Base-by-base conservation (phyloP, 2,888 invertebrate genomes). In the Colletes collaris region DNA sequence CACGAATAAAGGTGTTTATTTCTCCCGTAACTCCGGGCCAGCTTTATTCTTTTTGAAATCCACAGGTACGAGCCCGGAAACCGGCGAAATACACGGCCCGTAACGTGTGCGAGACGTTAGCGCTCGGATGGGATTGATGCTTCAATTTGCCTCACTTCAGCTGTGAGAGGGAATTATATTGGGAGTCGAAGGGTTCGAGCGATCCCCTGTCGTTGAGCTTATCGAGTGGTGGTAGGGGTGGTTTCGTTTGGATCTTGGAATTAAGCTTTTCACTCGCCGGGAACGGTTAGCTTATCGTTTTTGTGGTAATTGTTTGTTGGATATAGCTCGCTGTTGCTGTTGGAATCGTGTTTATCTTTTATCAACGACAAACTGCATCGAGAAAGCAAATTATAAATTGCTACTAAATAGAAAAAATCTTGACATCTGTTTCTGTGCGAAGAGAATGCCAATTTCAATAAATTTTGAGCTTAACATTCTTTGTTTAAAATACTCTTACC, bases 1-100 rank as follows among this genome's bases (percentile, higher is more conserved):
- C 79, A 70, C 58, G 86, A 81, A 82, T 86, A 86, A 87, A 86
- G 70, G 56, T 82, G 83, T 86, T 83, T 86, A 85, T 84, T 83
- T 85, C 81, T 76, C 77, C 50, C 62, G 63, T 52, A 74, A 63
- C 66, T 16, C 11, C 16, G 16, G 16, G 16, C 16, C 8, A n/a
- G 13, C 72, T 7, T 53, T 58, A 46, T 76, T 68, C 62, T 64
- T 65, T 70, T 35, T 35, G 44, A 64, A 70, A 81, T 81, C 75
- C 67, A 74, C 75, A 70, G 69, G 74, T 56, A 79, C 70, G n/a
- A 46, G 11, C 16, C 11, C n/a, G 11, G 50, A 16, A 50, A 46
- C 37, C 16, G 8, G 4, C n/a, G 62, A 55, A 69, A 69, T 62
- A 65, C 13, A 50, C 27, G 35, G 13, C 5, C 19, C 35, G 49